Evolutionary conservation across 2,113 vertebrate genomes (phyloP).

Genomic region (Alouatta palliata): DNA sequence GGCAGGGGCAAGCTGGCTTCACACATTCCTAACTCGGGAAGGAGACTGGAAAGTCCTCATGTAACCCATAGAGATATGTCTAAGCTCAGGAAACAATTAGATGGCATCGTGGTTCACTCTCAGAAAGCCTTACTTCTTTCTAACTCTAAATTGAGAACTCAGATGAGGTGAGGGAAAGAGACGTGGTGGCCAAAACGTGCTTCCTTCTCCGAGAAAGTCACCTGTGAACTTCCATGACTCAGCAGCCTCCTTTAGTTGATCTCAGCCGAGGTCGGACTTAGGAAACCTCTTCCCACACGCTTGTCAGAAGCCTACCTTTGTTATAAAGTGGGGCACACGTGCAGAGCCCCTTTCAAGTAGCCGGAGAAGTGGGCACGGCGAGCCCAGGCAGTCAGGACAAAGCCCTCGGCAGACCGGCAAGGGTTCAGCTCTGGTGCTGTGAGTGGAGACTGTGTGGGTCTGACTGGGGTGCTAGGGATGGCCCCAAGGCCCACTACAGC

Average conservation of each 20-base stretch:
- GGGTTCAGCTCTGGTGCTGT: background rate
- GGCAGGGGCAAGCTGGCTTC: too few relatives aligned
- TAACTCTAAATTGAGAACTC: background rate
- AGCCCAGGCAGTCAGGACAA: background rate
- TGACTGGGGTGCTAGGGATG: background rate
- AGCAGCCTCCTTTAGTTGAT: background rate
- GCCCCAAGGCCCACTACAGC: too few relatives aligned
- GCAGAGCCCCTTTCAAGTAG: background rate
- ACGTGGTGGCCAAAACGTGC: background rate
- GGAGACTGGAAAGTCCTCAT: too few relatives aligned
- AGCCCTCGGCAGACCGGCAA: background rate
- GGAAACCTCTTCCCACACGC: background rate
- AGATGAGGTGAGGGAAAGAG: background rate
- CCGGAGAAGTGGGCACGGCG: background rate
- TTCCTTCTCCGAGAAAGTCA: background rate
- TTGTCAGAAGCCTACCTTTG: background rate
- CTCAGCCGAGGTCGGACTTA: background rate
- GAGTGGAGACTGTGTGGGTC: background rate
- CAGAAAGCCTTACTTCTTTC: background rate
- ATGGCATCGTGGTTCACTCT: background rate
- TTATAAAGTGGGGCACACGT: accelerated
- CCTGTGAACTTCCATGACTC: too few relatives aligned
- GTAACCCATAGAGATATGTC: background rate
- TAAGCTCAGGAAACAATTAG: background rate
- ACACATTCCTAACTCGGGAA: background rate